Conservation (phyloP, 2,888 invertebrate species). For the Osedax fenrisi region DNA sequence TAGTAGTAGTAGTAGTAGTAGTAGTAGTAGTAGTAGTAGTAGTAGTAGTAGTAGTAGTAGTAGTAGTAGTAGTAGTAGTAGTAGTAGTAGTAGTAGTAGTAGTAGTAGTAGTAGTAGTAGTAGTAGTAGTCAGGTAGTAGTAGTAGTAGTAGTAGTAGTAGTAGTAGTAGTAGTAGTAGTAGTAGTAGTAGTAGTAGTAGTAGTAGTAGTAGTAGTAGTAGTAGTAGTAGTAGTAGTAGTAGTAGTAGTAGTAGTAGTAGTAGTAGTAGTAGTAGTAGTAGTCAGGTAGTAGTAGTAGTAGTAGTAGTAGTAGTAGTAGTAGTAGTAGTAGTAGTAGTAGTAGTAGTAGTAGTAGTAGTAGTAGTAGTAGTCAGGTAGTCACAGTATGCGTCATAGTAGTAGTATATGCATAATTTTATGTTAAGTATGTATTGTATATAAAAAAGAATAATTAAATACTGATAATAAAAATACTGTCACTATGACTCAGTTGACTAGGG, state of each 20-base stretch:
- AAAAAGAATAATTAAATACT: too few species aligned
- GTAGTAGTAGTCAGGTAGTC: background rate
- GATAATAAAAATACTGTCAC: too few species aligned
- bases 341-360: conserved; percentile 51
- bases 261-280: conserved; percentile 24
- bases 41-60: conserved; percentile 27
- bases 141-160: conserved; percentile 28
- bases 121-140: conserved; percentile 27
- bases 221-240: conserved; percentile 24
- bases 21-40: conserved; percentile 29
- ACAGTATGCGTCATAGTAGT: conserved; percentile 14
- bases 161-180: conserved; percentile 3
- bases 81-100: conserved; percentile 27
- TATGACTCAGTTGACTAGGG: too few species aligned
- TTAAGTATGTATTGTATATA: too few species aligned
- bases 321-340: background rate
- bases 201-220: conserved; percentile 24
- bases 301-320: conserved; percentile 4
- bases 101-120: background rate
- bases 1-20: conserved; percentile 28
- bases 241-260: conserved; percentile 24
- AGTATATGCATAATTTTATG: too few species aligned
- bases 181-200: conserved; percentile 22
- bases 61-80: conserved; percentile 29
- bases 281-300: conserved; percentile 21